Conservation (phyloP, 2,888 invertebrate species). For the Chymomyza amoena region DNA sequence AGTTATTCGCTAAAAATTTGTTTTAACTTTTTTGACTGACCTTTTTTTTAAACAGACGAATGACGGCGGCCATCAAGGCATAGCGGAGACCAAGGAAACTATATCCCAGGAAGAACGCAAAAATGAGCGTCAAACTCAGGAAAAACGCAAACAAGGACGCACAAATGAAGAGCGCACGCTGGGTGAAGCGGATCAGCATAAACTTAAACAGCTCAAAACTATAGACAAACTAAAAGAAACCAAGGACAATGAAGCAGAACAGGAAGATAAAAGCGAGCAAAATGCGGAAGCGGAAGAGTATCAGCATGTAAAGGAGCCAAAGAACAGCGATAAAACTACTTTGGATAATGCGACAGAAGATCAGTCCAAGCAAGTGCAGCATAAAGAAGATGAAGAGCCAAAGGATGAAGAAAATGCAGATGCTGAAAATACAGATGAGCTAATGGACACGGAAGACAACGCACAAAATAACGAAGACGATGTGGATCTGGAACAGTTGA, state of each 20-base stretch:
- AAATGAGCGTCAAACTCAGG: slow-evolving; percentile 78
- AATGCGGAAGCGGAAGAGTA: slow-evolving; percentile 84
- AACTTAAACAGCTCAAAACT: slow-evolving; percentile 79
- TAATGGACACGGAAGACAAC: slow-evolving; percentile 79
- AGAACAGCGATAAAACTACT: slow-evolving; percentile 85
- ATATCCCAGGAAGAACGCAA: slow-evolving; percentile 76
- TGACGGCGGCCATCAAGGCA: slow-evolving; percentile 85
- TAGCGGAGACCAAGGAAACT: slow-evolving; percentile 77
- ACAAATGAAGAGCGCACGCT: slow-evolving; percentile 87
- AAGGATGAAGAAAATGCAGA: slow-evolving; percentile 82
- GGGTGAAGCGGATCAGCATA: slow-evolving; percentile 76
- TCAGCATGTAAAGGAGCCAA: slow-evolving; percentile 91
- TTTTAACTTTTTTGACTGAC: neutral
- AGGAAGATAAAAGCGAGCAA: slow-evolving; percentile 77
- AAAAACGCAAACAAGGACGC: slow-evolving; percentile 86
- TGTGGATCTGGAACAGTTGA: slow-evolving; percentile 70
- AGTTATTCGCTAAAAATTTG: neutral
- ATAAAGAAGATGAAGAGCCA: slow-evolving; percentile 82
- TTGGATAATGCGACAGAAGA: slow-evolving; percentile 90
- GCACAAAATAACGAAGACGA: slow-evolving; percentile 61
- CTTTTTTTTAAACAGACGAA: slow-evolving; percentile 51
- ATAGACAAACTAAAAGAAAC: slow-evolving; percentile 79
- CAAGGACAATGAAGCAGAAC: slow-evolving; percentile 74
- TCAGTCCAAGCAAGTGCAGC: slow-evolving; percentile 83
- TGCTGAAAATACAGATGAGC: slow-evolving; percentile 79